Evolutionary conservation across 1,140 invertebrate genomes (phyloP).

Genomic region (Teleopsis dalmanni): DNA sequence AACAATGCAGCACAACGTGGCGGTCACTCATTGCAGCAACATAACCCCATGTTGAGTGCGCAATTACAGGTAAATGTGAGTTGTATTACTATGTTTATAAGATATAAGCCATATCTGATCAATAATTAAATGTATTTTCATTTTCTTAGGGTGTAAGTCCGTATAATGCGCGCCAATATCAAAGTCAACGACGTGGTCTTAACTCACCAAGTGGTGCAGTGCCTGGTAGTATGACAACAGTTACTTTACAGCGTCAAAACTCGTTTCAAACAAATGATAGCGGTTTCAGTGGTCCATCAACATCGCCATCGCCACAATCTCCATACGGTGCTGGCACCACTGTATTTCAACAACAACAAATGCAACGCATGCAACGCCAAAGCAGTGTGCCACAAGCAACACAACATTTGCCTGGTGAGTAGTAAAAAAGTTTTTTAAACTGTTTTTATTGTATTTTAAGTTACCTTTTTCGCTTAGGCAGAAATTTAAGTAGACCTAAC

Average conservation of each 20-base stretch:
- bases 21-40: constrained; percentile 50
- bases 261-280: constrained; percentile 38
- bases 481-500: too few relatives aligned
- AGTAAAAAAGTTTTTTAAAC: not conserved
- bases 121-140: constrained; percentile 6
- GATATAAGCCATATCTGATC: not conserved
- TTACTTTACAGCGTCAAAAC: constrained; percentile 31
- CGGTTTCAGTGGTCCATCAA: constrained; percentile 19
- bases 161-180: constrained; percentile 34
- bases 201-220: constrained; percentile 48
- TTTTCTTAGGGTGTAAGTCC: constrained; percentile 29
- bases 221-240: constrained; percentile 14
- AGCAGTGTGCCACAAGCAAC: constrained; percentile 58
- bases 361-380: constrained; percentile 55
- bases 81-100: not conserved
- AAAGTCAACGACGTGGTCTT: constrained; percentile 46
- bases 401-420: constrained; percentile 60
- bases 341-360: constrained; percentile 43
- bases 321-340: constrained; percentile 14
- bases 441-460: not conserved
- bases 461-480: too few relatives aligned
- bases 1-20: constrained; percentile 33
- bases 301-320: constrained; percentile 49
- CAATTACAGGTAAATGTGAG: constrained; percentile 57
- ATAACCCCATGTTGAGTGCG: constrained; percentile 73